These are phyloP conservation scores for Falco cherrug DNA, from an alignment of 2,797 vertebrate genomes.

Conservation along the genomic window DNA sequence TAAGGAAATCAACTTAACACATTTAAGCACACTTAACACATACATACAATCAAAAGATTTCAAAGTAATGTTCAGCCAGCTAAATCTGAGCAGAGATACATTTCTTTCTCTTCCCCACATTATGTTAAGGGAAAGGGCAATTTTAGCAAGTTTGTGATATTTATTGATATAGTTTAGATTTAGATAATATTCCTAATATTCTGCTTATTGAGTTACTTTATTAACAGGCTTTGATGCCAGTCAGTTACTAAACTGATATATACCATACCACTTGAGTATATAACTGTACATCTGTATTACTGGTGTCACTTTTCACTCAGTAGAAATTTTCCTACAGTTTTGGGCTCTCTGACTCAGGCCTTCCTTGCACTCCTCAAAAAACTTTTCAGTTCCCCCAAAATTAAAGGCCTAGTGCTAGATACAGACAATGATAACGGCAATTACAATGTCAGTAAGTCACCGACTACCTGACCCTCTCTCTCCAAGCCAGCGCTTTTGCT, in stretches of 20 bases:
- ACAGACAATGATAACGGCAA: background rate
- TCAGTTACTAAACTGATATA: background rate
- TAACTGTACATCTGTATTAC: background rate
- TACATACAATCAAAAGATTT: background rate
- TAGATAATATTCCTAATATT: background rate
- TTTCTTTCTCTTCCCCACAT: background rate
- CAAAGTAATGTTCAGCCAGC: background rate
- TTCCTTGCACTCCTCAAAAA: background rate
- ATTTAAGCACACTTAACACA: background rate
- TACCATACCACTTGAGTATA: background rate
- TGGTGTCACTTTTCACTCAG: background rate
- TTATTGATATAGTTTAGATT: background rate
- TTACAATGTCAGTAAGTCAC: background rate
- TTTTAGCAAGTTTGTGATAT: background rate
- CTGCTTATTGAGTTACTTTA: background rate
- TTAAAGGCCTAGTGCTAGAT: background rate
- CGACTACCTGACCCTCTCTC: background rate
- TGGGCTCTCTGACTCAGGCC: background rate
- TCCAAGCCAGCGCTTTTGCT: background rate
- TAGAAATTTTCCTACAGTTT: background rate
- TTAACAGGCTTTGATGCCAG: accelerated
- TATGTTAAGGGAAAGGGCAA: background rate
- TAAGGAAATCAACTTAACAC: background rate
- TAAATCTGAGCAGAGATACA: background rate
- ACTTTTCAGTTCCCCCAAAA: background rate